These are phyloP conservation scores for Eurois occulta DNA, from an alignment of 2,888 invertebrate genomes.

Conservation along the genomic window DNA sequence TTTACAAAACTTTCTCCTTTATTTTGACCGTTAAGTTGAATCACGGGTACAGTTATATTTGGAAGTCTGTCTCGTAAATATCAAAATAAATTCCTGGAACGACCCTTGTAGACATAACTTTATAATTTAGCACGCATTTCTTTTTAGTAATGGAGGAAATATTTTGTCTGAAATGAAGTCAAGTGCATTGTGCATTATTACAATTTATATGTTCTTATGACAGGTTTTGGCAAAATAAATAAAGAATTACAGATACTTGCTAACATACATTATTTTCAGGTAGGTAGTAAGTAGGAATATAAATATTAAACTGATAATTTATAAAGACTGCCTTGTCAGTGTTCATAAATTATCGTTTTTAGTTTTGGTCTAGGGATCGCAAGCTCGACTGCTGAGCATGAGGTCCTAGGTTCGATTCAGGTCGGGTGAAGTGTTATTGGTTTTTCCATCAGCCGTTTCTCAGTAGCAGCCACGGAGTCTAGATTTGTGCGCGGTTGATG, in stretches of 20 bases:
- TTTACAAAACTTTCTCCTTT: constrained; percentile 37
- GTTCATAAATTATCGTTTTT: too few relatives aligned
- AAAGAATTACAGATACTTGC: not conserved
- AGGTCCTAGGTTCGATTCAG: too few relatives aligned
- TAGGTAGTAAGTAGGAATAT: not conserved
- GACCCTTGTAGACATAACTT: constrained; percentile 16
- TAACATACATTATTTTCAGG: not conserved
- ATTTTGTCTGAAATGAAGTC: constrained; percentile 25
- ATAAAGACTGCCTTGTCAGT: not conserved
- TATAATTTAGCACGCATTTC: constrained; percentile 41
- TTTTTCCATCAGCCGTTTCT: too few relatives aligned
- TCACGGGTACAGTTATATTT: constrained; percentile 43
- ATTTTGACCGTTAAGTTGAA: constrained; percentile 29
- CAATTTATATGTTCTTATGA: constrained; percentile 35
- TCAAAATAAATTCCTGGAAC: constrained; percentile 34
- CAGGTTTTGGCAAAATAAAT: constrained; percentile 7
- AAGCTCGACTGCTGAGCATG: too few relatives aligned
- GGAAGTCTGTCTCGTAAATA: constrained; percentile 46
- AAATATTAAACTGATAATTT: not conserved
- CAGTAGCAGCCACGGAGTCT: too few relatives aligned
- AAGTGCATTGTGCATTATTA: constrained; percentile 11
- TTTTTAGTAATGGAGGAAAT: constrained; percentile 12
- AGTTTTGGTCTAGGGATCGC: not conserved
- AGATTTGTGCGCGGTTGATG: too few relatives aligned
- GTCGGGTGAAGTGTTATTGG: too few relatives aligned